A percentile compares a stretch with the other conserved stretches of the same genome.
These are phyloP conservation scores for Vesta saturnalis DNA, from an alignment of 2,888 invertebrate genomes.

Conservation along the genomic window DNA sequence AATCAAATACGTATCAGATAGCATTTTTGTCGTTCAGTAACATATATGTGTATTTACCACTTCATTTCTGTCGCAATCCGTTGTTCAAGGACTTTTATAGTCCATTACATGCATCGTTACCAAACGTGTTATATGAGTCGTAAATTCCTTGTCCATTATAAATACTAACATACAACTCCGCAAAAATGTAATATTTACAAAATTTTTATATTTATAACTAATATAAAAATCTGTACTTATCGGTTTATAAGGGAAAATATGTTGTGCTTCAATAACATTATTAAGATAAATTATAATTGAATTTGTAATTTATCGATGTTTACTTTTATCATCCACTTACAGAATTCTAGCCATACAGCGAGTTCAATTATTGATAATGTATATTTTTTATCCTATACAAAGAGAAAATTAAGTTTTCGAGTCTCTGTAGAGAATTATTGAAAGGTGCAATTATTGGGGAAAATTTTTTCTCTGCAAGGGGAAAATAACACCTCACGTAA, in stretches of 20 bases:
- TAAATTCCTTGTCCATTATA: conserved; percentile 13
- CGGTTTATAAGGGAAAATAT: neutral
- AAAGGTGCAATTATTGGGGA: no score
- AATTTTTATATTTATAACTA: neutral
- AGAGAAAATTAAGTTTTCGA: no score
- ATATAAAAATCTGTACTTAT: neutral
- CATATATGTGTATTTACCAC: neutral
- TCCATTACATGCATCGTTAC: conserved; percentile 26
- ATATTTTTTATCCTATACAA: no score
- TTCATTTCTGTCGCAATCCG: neutral
- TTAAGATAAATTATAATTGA: conserved; percentile 1
- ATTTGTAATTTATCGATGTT: no score
- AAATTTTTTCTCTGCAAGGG: no score
- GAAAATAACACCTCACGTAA: no score
- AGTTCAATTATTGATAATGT: no score
- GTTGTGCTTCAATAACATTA: neutral
- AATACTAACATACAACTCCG: neutral
- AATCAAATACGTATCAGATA: neutral
- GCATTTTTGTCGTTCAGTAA: neutral
- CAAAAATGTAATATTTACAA: conserved; percentile 1
- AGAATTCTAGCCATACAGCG: no score
- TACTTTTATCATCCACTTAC: no score
- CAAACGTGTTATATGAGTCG: conserved; percentile 20
- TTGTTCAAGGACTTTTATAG: conserved; percentile 14
- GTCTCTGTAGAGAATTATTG: no score